Evolutionary conservation across 2,888 invertebrate species (phyloP).

Genomic region (Bedellia somnulentella): DNA sequence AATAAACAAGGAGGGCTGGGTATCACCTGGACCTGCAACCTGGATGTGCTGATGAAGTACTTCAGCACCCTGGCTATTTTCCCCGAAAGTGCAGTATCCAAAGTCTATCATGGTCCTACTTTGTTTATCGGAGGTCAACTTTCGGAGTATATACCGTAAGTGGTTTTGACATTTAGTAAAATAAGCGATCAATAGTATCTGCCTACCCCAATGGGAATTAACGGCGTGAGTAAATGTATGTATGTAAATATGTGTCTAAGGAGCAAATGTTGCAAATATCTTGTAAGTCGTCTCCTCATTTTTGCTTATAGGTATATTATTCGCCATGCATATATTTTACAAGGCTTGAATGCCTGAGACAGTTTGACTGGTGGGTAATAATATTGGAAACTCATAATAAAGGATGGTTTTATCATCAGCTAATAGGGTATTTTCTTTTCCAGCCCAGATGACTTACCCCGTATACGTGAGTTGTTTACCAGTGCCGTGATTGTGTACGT

Average conservation of each 20-base stretch:
- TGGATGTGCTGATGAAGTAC: constrained; percentile 67
- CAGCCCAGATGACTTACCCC: constrained; percentile 56
- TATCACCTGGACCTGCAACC: constrained; percentile 76
- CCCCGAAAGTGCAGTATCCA: constrained; percentile 37
- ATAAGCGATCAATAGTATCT: too few relatives aligned
- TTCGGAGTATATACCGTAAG: constrained; percentile 77
- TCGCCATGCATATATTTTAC: too few relatives aligned
- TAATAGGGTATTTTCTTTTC: too few relatives aligned
- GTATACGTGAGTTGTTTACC: constrained; percentile 56
- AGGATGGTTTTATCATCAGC: too few relatives aligned
- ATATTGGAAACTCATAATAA: too few relatives aligned
- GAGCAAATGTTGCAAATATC: neutral
- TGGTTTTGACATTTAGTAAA: constrained; percentile 9
- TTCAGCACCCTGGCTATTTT: constrained; percentile 66
- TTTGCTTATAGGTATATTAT: too few relatives aligned
- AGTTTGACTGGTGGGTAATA: too few relatives aligned
- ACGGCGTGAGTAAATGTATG: too few relatives aligned
- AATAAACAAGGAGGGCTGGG: constrained; percentile 24
- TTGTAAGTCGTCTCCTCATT: too few relatives aligned
- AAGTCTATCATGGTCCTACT: constrained; percentile 65
- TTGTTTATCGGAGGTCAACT: constrained; percentile 82
- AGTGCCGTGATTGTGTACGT: constrained; percentile 30
- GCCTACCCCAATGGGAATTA: too few relatives aligned
- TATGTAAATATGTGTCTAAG: too few relatives aligned
- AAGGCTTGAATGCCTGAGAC: too few relatives aligned